These are phyloP conservation scores for Phylloscopus trochiloides DNA, from an alignment of 2,113 vertebrate genomes.

Conservation along the genomic window DNA sequence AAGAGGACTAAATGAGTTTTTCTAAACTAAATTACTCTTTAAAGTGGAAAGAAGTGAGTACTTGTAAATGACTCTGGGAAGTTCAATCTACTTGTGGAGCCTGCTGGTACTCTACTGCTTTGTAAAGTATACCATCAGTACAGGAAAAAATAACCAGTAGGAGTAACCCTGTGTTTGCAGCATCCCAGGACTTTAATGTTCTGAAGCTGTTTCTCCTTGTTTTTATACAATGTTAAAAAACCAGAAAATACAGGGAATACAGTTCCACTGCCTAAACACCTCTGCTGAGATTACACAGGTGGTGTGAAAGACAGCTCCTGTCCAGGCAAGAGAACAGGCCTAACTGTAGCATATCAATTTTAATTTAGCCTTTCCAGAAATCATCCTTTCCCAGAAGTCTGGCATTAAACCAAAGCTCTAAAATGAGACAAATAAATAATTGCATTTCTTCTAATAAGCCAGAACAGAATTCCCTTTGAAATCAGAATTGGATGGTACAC, in stretches of 20 bases:
- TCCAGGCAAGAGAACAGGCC: not conserved
- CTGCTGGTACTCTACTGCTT: not conserved
- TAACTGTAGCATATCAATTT: not conserved
- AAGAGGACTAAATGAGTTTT: not conserved
- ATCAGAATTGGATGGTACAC: not conserved
- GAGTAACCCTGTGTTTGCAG: accelerated
- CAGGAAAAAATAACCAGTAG: not conserved
- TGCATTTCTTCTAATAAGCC: not conserved
- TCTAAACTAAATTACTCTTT: not conserved
- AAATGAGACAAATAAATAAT: not conserved
- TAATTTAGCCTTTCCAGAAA: not conserved
- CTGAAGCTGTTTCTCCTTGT: not conserved
- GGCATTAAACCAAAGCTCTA: not conserved
- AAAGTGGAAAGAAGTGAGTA: not conserved
- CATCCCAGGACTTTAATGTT: not conserved
- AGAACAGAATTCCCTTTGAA: not conserved
- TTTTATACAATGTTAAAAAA: not conserved
- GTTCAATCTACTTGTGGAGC: not conserved
- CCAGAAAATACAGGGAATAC: not conserved
- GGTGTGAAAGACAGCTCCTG: not conserved
- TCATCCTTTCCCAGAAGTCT: not conserved
- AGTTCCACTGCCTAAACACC: not conserved
- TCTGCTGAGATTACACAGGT: not conserved
- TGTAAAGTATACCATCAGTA: not conserved
- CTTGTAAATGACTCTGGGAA: not conserved